phyloP scores from a whole-genome alignment of 2,888 invertebrate species.

The Dryobotodes eremita region DNA sequence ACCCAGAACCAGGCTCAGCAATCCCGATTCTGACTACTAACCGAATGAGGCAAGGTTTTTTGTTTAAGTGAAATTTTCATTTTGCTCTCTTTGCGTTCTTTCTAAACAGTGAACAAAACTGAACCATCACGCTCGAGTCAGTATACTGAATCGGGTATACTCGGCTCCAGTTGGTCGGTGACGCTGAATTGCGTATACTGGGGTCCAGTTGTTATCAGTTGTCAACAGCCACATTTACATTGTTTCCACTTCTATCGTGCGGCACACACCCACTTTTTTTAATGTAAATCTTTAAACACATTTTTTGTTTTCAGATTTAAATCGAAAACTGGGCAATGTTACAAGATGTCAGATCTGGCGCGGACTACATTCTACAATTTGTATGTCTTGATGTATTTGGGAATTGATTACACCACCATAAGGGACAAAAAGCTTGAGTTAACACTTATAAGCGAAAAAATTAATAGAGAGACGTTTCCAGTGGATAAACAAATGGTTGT shows the following conservation, averaged over 20 bases:
- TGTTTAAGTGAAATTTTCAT: background rate
- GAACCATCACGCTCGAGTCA: too few species aligned
- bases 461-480: slow-evolving; percentile 82
- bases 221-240: too few species aligned
- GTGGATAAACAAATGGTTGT: slow-evolving; percentile 76
- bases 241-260: too few species aligned
- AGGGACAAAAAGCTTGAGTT: slow-evolving; percentile 84
- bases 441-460: slow-evolving; percentile 80
- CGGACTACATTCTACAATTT: slow-evolving; percentile 79
- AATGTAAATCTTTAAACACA: background rate
- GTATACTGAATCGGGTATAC: too few species aligned
- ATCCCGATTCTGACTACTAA: background rate
- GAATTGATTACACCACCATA: slow-evolving; percentile 81
- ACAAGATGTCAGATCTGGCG: slow-evolving; percentile 79
- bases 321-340: slow-evolving; percentile 79
- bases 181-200: too few species aligned
- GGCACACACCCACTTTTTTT: too few species aligned
- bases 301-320: slow-evolving; percentile 80
- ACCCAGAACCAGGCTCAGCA: background rate
- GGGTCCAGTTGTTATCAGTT: too few species aligned
- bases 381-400: slow-evolving; percentile 86
- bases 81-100: too few species aligned
- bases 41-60: background rate
- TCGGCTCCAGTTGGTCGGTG: too few species aligned
- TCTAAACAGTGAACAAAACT: too few species aligned